These are phyloP conservation scores for Bacillus rossius DNA, from an alignment of 1,140 invertebrate species.

Conservation along the genomic window DNA sequence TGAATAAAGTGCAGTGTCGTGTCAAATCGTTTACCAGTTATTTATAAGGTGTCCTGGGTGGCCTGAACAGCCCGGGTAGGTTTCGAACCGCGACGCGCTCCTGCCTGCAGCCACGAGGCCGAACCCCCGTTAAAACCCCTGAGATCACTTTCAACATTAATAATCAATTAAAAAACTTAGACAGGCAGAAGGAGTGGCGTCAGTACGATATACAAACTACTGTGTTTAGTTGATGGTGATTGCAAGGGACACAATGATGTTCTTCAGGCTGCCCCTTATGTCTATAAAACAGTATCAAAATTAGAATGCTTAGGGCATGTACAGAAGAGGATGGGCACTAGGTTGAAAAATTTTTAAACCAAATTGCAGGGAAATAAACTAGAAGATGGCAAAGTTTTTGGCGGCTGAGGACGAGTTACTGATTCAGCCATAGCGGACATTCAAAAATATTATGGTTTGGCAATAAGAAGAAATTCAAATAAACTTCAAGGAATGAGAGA, in stretches of 20 bases:
- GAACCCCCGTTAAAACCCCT: too few species aligned
- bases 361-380: slow-evolving; percentile 11
- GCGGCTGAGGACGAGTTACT: slow-evolving; percentile 14
- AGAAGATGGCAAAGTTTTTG: slow-evolving; percentile 8
- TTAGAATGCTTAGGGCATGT: slow-evolving; percentile 15
- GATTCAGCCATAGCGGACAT: slow-evolving; percentile 13
- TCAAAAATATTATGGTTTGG: slow-evolving; percentile 19
- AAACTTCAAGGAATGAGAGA: neutral
- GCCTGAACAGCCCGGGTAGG: too few species aligned
- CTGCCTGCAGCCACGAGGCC: too few species aligned
- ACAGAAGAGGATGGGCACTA: slow-evolving; percentile 16
- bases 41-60: too few species aligned
- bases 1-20: too few species aligned
- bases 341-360: slow-evolving; percentile 12
- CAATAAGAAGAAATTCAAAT: slow-evolving; percentile 15
- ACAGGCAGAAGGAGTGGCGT: too few species aligned
- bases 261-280: slow-evolving; percentile 2
- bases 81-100: too few species aligned
- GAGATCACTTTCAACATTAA: too few species aligned
- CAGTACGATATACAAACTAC: slow-evolving; percentile 11
- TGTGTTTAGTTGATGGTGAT: slow-evolving; percentile 16
- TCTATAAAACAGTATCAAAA: slow-evolving; percentile 3
- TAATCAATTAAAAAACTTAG: too few species aligned
- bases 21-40: too few species aligned
- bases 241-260: neutral